Evolutionary conservation across 1,140 invertebrate genomes (phyloP).

Genomic region (Hylyphantes graminicola): DNA sequence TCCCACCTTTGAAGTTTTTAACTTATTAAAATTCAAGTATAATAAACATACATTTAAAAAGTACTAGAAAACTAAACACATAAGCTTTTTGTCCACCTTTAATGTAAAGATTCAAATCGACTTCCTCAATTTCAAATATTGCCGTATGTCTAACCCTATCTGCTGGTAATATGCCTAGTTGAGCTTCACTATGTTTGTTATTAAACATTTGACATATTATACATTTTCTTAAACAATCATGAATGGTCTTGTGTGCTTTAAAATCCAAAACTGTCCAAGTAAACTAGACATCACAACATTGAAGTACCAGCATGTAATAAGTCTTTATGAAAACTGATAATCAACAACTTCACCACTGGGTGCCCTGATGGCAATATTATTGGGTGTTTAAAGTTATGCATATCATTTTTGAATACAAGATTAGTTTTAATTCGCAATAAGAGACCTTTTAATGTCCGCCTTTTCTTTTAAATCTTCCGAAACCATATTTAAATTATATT

Average conservation of each 20-base stretch:
- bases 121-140: neutral
- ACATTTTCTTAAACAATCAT: too few species aligned
- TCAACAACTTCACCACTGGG: neutral
- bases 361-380: neutral
- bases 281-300: neutral
- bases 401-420: neutral
- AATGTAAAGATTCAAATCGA: neutral
- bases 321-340: neutral
- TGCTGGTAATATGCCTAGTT: neutral
- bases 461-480: slow-evolving; percentile 12
- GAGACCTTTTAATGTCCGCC: neutral
- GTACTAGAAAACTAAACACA: too few species aligned
- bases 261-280: neutral
- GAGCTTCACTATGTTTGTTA: too few species aligned
- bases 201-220: too few species aligned
- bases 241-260: too few species aligned
- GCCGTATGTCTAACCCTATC: too few species aligned
- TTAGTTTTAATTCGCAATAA: neutral
- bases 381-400: neutral
- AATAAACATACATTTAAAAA: too few species aligned
- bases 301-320: neutral
- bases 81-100: neutral
- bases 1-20: too few species aligned
- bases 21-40: too few species aligned
- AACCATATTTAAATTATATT: slow-evolving; percentile 12